Evolutionary conservation across 2,888 invertebrate species (phyloP).

Genomic region (Rhodophaea formosa): DNA sequence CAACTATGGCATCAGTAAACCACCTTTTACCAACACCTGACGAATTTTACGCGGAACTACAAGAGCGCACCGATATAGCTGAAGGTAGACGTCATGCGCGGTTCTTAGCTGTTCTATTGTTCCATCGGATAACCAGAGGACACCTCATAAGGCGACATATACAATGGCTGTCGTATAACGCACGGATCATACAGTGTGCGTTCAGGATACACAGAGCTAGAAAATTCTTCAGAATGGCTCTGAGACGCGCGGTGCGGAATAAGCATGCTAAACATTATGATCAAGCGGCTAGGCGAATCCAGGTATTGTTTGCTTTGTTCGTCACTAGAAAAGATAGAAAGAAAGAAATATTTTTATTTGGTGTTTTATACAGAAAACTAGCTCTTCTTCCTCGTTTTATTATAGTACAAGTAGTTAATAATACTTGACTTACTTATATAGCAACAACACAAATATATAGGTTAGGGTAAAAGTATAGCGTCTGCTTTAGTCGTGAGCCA

Average conservation of each 20-base stretch:
- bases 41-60: slow-evolving; percentile 55
- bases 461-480: too few relatives aligned
- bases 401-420: too few relatives aligned
- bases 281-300: slow-evolving; percentile 56
- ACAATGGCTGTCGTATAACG: slow-evolving; percentile 60
- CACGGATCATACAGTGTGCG: slow-evolving; percentile 64
- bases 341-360: too few relatives aligned
- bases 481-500: too few relatives aligned
- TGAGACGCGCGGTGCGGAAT: slow-evolving; percentile 56
- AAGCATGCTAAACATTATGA: slow-evolving; percentile 61
- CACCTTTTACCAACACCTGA: slow-evolving; percentile 43
- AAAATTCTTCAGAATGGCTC: slow-evolving; percentile 50
- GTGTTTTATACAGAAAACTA: too few relatives aligned
- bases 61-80: slow-evolving; percentile 49
- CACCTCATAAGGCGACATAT: slow-evolving; percentile 63
- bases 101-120: slow-evolving; percentile 53
- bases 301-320: slow-evolving; percentile 56
- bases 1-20: slow-evolving; percentile 59
- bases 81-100: slow-evolving; percentile 47
- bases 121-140: slow-evolving; percentile 60
- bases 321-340: too few relatives aligned
- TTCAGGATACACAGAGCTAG: slow-evolving; percentile 58
- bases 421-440: too few relatives aligned
- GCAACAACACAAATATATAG: too few relatives aligned
- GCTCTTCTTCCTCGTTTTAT: too few relatives aligned